A percentile compares a stretch with the other conserved stretches of the same genome.
Conservation (phyloP, 2,888 invertebrate genomes). For the Pachymerium ferrugineum region DNA sequence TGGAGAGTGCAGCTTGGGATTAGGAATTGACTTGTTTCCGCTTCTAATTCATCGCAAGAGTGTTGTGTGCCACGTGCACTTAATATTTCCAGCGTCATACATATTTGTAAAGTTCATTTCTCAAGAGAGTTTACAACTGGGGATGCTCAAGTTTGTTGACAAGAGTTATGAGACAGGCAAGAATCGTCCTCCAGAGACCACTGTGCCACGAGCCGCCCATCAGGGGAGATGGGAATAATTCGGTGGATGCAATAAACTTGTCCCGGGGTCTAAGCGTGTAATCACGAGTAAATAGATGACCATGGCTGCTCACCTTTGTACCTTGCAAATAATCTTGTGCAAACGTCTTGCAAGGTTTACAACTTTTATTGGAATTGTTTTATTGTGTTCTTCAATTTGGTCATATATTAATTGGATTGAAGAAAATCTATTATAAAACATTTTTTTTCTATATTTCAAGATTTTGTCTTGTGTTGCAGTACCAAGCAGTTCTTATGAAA, state of each 20-base stretch:
- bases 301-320: neutral
- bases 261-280: neutral
- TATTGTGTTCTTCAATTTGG: too few relatives aligned
- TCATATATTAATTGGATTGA: too few relatives aligned
- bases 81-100: neutral
- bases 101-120: neutral
- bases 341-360: neutral
- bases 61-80: neutral
- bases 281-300: slow-evolving; percentile 5
- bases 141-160: neutral
- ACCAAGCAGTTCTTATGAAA: too few relatives aligned
- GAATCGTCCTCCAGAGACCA: neutral
- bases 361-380: neutral
- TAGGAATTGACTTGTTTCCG: neutral
- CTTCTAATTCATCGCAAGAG: neutral
- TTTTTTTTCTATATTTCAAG: too few relatives aligned
- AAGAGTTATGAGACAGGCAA: neutral
- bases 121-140: neutral
- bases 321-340: too few relatives aligned
- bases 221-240: neutral
- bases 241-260: slow-evolving; percentile 18
- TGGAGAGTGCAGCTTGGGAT: neutral
- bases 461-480: too few relatives aligned
- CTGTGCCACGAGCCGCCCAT: neutral
- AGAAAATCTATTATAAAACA: too few relatives aligned